Conservation (phyloP, 1,140 invertebrate genomes). For the Frieseomelitta varia region DNA sequence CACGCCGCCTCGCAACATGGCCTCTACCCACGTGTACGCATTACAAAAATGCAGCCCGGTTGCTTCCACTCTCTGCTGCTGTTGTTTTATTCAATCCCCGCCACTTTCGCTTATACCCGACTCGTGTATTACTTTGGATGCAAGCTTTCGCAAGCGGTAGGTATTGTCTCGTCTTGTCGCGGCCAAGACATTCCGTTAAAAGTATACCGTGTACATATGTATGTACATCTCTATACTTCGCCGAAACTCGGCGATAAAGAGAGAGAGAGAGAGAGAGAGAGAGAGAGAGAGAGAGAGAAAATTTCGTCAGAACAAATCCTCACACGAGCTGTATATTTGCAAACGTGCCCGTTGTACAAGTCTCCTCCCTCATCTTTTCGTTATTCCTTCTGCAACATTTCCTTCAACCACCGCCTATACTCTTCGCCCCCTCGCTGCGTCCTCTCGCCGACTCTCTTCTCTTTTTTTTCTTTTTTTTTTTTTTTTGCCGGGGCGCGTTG, state of each 20-base stretch:
- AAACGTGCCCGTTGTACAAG: conserved; percentile 44
- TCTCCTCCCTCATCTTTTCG: background rate
- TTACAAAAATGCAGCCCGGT: background rate
- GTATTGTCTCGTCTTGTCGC: conserved; percentile 16
- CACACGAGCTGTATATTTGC: conserved; percentile 50
- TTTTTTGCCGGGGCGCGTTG: background rate
- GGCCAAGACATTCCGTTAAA: conserved; percentile 46
- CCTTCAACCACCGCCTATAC: background rate
- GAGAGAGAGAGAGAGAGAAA: background rate
- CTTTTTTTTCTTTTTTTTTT: background rate
- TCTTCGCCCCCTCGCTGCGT: background rate
- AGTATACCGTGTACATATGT: conserved; percentile 7
- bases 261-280: background rate
- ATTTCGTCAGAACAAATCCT: conserved; percentile 37
- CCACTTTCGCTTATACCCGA: conserved; percentile 26
- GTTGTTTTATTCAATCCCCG: conserved; percentile 45
- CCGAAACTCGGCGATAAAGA: background rate
- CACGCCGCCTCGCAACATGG: background rate
- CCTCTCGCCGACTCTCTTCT: background rate
- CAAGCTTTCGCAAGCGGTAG: background rate
- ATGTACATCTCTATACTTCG: background rate
- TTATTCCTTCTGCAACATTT: conserved; percentile 46
- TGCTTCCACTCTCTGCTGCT: background rate
- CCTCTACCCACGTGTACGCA: background rate
- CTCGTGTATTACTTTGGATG: conserved; percentile 24